Evolutionary conservation across 2,113 vertebrate species (phyloP), one percentile per base, ranked within the genome.

Genomic region (Craseonycteris thonglongyai): DNA sequence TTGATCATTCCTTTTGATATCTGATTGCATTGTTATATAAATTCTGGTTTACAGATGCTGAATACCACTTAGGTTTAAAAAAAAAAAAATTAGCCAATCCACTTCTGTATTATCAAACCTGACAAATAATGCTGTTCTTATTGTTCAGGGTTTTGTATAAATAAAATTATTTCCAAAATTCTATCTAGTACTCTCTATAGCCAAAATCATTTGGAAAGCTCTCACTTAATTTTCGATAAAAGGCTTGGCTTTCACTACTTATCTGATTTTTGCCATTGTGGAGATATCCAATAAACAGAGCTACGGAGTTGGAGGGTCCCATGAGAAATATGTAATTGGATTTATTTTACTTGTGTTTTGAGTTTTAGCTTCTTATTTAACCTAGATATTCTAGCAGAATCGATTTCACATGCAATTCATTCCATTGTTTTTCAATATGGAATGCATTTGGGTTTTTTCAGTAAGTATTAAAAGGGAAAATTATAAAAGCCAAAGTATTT

Each of bases 291-390:
- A 21, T 75, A 59, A 63, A n/a, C 26, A 19, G 58, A 58, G 42
- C 19, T 84, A 30, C 12, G 9, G 21, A 18, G 11, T 56, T 66
- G 28, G 30, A 30, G 3, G 59, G 35, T 75, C 59, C 76, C 38
- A 0, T 58, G 16, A 71, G 40, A 74, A 56, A 76, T 54, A 59
- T 18, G 8, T 47, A 51, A 42, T 74, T 91, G 28, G 24, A 58
- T 90, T 90, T 95, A 90, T 76, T 90, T 16, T 61, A 40, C n/a
- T 69, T 88, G 28, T 75, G 42, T 75, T 83, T 84, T 54, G 35
- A 61, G 30, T 76, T 92, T 93, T 65, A 51, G n/a, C 45, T 93
- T 83, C 89, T 95, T 78, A 40, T 90, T 89, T 75, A 79, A 63
- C 33, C 74, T 58, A 58, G 40, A 63, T 87, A 94, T 88, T 80